Evolutionary conservation across 2,888 invertebrate genomes (phyloP), one percentile per base, ranked within the genome.

Genomic region (Volucella inflata): DNA sequence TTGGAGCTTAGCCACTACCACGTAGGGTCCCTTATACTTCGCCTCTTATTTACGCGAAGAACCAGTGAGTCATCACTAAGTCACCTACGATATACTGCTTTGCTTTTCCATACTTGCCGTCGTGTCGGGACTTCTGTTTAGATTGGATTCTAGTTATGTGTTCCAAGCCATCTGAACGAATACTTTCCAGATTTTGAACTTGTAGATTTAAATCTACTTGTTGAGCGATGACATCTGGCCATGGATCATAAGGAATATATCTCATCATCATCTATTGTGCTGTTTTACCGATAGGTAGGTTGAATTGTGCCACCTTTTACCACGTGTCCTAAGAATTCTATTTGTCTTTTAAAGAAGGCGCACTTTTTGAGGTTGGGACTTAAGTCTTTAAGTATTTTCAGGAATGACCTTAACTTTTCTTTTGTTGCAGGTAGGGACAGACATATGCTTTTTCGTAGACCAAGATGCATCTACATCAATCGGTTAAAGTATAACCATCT

Each of bases 71-170:
- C 65, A 72, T 59, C 11, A 78, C 55, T 12, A 64, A 14, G n/a
- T n/a, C 10, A 60, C 75, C 62, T 2, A 64, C 64, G 1, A 51
- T 42, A 40, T 81, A 81, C 12, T 38, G n/a, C 12, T 68, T 81
- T 2, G 75, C 68, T 40, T 68, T 75, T 8, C 48, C n/a, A 16
- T 81, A 12, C 16, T 68, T 53, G 0, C 11, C 17, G 12, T 81
- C 68, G 36, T 75, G 44, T 21, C 21, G 62, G 17, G 30, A 11
- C 16, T 74, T 80, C n/a, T 80, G 74, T 44, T 59, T 59, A 0
- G 51, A 40, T 71, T 78, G 78, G n/a, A 71, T 60, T 60, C 60
- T 71, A 11, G 75, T 75, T 8, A 75, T 65, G 4, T 65, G 57
- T n/a, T 59, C 57, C 36, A 65, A 57, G 12, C 59, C 76, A 8